These are phyloP conservation scores for Apotomis capreana DNA, from an alignment of 2,888 invertebrate species.

Conservation along the genomic window DNA sequence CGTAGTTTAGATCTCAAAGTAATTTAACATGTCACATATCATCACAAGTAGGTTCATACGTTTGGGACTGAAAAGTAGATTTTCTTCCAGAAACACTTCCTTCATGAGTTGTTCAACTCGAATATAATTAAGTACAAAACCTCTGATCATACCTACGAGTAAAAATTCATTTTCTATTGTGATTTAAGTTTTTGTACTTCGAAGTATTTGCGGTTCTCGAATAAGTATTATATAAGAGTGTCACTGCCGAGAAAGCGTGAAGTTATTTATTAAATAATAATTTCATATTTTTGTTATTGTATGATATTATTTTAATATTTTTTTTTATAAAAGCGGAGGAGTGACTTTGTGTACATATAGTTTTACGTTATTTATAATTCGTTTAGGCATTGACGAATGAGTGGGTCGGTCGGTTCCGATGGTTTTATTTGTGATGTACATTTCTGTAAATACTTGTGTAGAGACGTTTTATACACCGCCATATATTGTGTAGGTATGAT, in stretches of 20 bases:
- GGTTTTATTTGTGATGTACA: constrained; percentile 59
- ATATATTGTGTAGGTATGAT: constrained; percentile 54
- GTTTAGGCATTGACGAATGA: constrained; percentile 56
- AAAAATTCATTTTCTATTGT: constrained; percentile 35
- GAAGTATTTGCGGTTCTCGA: constrained; percentile 49
- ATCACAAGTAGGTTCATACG: constrained; percentile 35
- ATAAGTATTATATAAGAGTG: constrained; percentile 47
- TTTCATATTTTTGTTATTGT: constrained; percentile 57
- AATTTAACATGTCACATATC: constrained; percentile 36
- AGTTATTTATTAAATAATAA: constrained; percentile 57
- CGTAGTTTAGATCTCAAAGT: constrained; percentile 41
- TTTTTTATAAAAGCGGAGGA: constrained; percentile 57
- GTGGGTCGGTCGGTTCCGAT: constrained; percentile 48
- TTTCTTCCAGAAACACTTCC: constrained; percentile 7
- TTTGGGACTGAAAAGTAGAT: constrained; percentile 20
- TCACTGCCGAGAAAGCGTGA: constrained; percentile 67
- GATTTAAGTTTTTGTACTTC: constrained; percentile 41
- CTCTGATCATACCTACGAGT: constrained; percentile 35
- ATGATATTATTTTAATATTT: constrained; percentile 60
- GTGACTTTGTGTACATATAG: constrained; percentile 77
- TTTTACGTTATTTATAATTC: constrained; percentile 69
- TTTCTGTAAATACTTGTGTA: constrained; percentile 65
- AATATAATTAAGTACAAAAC: constrained; percentile 40
- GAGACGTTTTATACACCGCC: constrained; percentile 58
- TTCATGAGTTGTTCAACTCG: constrained; percentile 27